phyloP scores from a whole-genome alignment of 2,113 vertebrate genomes.

The Dicrurus megarhynchus region DNA sequence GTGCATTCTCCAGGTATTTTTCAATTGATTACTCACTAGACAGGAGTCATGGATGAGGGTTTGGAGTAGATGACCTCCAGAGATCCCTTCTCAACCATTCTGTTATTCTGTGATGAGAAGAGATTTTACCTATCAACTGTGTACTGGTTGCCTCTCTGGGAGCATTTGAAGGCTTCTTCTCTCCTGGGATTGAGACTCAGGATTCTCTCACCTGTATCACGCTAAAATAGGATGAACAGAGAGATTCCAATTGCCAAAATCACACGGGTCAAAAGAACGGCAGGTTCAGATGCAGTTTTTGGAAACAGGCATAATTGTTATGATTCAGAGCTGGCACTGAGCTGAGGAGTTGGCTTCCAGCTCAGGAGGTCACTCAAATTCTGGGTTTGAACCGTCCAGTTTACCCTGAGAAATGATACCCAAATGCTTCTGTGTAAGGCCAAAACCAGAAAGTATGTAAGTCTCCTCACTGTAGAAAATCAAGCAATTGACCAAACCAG shows the following conservation, averaged over 20 bases:
- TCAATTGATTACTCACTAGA: not conserved
- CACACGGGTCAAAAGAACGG: not conserved
- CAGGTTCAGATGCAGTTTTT: slow-evolving; percentile 11
- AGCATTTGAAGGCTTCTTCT: not conserved
- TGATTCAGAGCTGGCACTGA: slow-evolving; percentile 13
- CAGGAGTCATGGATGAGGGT: not conserved
- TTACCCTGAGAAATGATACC: slow-evolving; percentile 19
- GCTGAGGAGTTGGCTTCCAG: not conserved
- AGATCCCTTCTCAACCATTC: not conserved
- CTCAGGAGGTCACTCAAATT: slow-evolving; percentile 12
- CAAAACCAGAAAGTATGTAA: slow-evolving; percentile 60
- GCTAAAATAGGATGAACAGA: not conserved
- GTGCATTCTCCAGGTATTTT: not conserved
- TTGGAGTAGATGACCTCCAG: not conserved
- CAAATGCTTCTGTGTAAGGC: not conserved
- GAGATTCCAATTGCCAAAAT: not conserved
- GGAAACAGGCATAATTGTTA: slow-evolving; percentile 47
- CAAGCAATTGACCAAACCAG: slow-evolving; percentile 26
- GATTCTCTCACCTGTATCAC: slow-evolving; percentile 1
- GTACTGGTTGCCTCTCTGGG: not conserved
- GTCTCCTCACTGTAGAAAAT: slow-evolving; percentile 2
- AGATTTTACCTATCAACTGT: not conserved
- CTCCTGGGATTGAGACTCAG: not conserved
- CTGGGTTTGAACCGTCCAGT: slow-evolving; percentile 23
- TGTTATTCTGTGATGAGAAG: not conserved